Conservation (phyloP, 2,888 invertebrate genomes). For the Linnaemya vulpina region DNA sequence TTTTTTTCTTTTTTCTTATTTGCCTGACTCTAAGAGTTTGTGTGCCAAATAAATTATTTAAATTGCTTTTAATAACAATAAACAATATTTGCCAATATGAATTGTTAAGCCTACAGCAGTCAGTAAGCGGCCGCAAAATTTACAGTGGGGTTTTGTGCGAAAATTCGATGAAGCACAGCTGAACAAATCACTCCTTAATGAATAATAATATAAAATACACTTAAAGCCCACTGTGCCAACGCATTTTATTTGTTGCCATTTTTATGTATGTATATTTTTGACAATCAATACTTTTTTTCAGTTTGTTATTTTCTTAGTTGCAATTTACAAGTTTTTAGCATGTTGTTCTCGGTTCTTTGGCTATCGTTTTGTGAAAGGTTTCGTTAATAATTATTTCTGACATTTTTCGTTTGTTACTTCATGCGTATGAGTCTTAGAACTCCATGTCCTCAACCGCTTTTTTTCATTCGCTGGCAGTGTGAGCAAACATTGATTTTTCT, state of each 20-base stretch:
- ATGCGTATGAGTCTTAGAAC: slow-evolving; percentile 58
- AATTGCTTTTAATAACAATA: slow-evolving; percentile 63
- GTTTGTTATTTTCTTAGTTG: slow-evolving; percentile 2
- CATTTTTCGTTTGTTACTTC: slow-evolving; percentile 60
- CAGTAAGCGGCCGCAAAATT: neutral
- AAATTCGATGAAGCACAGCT: neutral
- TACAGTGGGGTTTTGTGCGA: neutral
- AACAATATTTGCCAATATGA: slow-evolving; percentile 29
- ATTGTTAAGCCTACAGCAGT: neutral
- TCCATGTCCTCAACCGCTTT: neutral
- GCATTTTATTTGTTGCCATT: neutral
- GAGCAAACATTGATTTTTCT: slow-evolving; percentile 9
- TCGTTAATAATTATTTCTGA: slow-evolving; percentile 67
- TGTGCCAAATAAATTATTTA: slow-evolving; percentile 69
- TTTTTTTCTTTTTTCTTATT: slow-evolving; percentile 12
- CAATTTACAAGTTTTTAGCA: slow-evolving; percentile 1
- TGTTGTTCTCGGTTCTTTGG: slow-evolving; percentile 27
- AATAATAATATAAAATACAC: neutral
- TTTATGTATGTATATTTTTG: slow-evolving; percentile 14
- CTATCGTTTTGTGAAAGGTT: slow-evolving; percentile 60
- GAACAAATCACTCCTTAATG: neutral
- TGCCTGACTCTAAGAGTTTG: slow-evolving; percentile 51
- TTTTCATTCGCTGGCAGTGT: slow-evolving; percentile 4
- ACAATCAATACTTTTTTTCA: neutral
- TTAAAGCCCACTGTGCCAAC: slow-evolving; percentile 21